Evolutionary conservation across 2,888 invertebrate species (phyloP).

Genomic region (Parnassius mnemosyne): DNA sequence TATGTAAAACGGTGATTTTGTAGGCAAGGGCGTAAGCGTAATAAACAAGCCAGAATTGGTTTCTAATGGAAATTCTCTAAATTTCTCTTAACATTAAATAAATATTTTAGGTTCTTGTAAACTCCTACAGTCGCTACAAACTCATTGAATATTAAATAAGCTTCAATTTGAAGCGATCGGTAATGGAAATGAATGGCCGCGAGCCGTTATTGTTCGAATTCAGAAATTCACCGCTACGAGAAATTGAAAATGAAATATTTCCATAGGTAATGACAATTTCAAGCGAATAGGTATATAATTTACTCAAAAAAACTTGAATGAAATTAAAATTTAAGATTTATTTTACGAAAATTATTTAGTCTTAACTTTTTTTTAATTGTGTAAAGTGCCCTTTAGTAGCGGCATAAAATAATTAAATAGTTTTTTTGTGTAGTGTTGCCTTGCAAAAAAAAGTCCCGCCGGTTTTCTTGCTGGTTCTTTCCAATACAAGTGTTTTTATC

Average conservation of each 20-base stretch:
- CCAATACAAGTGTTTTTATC: no score
- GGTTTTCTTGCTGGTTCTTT: no score
- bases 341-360: no score
- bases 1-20: no score
- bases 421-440: no score
- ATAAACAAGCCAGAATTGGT: slow-evolving; percentile 18
- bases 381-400: no score
- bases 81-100: slow-evolving; percentile 13
- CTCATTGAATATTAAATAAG: slow-evolving; percentile 26
- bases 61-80: slow-evolving; percentile 12
- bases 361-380: no score
- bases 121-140: slow-evolving; percentile 4
- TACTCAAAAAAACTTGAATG: no score
- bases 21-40: background rate
- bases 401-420: no score
- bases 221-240: background rate
- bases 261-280: background rate
- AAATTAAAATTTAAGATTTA: no score
- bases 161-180: slow-evolving; percentile 7
- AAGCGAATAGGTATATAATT: no score
- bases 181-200: slow-evolving; percentile 9
- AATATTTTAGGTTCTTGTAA: slow-evolving; percentile 2
- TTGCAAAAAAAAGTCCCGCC: no score
- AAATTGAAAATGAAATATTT: slow-evolving; percentile 1
- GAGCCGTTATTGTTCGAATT: slow-evolving; percentile 18